phyloP scores from a whole-genome alignment of 1,140 invertebrate genomes.

The Hyphantria cunea region DNA sequence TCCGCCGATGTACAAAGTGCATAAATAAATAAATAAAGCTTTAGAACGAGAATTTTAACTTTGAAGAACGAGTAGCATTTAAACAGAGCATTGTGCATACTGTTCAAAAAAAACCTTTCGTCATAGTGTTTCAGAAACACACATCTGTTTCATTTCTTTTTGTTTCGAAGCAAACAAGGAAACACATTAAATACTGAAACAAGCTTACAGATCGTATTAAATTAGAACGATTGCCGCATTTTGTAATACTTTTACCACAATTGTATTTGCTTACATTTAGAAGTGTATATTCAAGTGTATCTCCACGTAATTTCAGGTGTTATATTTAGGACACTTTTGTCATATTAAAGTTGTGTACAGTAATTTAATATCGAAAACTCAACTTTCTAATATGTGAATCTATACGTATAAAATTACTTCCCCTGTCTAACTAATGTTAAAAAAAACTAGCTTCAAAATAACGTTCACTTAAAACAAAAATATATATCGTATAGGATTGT shows the following conservation, averaged over 20 bases:
- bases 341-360: conserved; percentile 10
- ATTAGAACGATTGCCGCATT: conserved; percentile 27
- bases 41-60: too few relatives aligned
- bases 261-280: conserved; percentile 18
- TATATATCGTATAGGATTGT: too few relatives aligned
- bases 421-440: too few relatives aligned
- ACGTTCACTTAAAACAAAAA: too few relatives aligned
- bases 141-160: conserved; percentile 11
- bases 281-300: conserved; percentile 35
- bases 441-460: too few relatives aligned
- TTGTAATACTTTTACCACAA: conserved; percentile 22
- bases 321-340: conserved; percentile 32
- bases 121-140: neutral
- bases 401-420: too few relatives aligned
- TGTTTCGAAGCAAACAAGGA: conserved; percentile 29
- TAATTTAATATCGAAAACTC: neutral
- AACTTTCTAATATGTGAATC: conserved; percentile 23
- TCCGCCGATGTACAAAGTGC: too few relatives aligned
- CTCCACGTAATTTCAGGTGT: conserved; percentile 28
- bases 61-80: too few relatives aligned
- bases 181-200: conserved; percentile 17
- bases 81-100: too few relatives aligned
- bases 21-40: too few relatives aligned
- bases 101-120: too few relatives aligned
- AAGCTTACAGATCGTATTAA: conserved; percentile 19